Evolutionary conservation across 2,797 vertebrate species (phyloP).

Genomic region (Myotis planiceps): DNA sequence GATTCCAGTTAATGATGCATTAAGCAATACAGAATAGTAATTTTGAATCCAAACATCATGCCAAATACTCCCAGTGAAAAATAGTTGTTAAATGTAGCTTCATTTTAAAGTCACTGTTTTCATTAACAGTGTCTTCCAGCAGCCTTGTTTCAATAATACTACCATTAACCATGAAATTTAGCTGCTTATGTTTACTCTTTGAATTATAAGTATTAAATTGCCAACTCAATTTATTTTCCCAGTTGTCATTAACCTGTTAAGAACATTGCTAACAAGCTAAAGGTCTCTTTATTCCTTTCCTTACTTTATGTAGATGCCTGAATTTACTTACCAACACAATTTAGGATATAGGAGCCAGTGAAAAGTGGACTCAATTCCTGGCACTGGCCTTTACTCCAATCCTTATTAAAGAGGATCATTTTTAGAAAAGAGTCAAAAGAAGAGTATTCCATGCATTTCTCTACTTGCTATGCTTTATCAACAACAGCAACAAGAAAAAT

Average conservation of each 20-base stretch:
- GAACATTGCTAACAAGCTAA: constrained; percentile 18
- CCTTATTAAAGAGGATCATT: not conserved
- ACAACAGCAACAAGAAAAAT: not conserved
- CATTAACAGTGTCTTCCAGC: constrained; percentile 78
- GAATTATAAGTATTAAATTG: constrained; percentile 58
- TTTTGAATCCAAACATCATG: constrained; percentile 64
- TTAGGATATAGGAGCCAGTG: not conserved
- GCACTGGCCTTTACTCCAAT: not conserved
- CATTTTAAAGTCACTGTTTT: constrained; percentile 70
- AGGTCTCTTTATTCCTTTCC: constrained; percentile 31
- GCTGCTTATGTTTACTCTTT: constrained; percentile 66
- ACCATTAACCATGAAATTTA: constrained; percentile 57
- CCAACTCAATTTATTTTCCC: constrained; percentile 51
- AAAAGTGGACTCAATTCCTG: not conserved
- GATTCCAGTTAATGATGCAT: constrained; percentile 78
- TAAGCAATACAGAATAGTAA: constrained; percentile 74
- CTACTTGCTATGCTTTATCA: not conserved
- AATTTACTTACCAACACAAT: not conserved
- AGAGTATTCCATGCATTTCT: not conserved
- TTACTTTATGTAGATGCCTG: not conserved
- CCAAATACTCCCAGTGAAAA: constrained; percentile 68
- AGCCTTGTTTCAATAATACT: constrained; percentile 69
- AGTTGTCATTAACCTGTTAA: constrained; percentile 27
- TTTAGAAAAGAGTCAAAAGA: constrained; percentile 19
- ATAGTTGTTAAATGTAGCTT: constrained; percentile 61